These are phyloP conservation scores for Calyptomena viridis DNA, from an alignment of 2,113 vertebrate genomes.

Conservation along the genomic window DNA sequence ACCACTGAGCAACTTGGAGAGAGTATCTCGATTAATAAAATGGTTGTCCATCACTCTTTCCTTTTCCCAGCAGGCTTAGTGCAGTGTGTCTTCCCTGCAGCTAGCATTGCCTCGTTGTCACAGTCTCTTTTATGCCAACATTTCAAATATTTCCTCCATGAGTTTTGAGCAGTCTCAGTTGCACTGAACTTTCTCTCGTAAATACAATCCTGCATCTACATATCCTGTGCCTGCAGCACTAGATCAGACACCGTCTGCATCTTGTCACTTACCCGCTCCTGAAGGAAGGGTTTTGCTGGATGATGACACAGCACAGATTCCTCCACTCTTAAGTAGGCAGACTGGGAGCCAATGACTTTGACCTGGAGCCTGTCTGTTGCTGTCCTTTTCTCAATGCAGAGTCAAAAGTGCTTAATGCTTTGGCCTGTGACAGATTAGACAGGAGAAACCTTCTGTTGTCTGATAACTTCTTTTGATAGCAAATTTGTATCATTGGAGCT, in stretches of 20 bases:
- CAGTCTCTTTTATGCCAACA: not conserved
- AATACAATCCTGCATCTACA: not conserved
- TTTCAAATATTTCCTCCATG: slow-evolving; percentile 25
- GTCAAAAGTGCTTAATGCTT: slow-evolving; percentile 6
- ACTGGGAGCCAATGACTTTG: not conserved
- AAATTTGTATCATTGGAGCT: not conserved
- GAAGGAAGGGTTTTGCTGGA: not conserved
- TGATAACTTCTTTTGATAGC: not conserved
- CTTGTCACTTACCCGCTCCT: not conserved
- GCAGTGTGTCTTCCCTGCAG: not conserved
- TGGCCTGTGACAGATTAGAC: not conserved
- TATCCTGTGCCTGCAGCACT: slow-evolving; percentile 8
- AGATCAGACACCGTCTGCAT: not conserved
- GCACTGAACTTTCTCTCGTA: not conserved
- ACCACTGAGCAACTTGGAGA: not conserved
- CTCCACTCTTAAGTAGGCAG: not conserved
- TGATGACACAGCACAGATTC: not conserved
- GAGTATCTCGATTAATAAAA: not conserved
- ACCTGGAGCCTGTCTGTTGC: not conserved
- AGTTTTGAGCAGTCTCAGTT: slow-evolving; percentile 21
- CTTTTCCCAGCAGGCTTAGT: not conserved
- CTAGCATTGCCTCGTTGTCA: not conserved
- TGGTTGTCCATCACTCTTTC: not conserved
- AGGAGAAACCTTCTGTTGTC: not conserved
- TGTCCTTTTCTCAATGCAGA: not conserved